Conservation (phyloP, 2,797 vertebrate species). For the Spinus pinus region DNA sequence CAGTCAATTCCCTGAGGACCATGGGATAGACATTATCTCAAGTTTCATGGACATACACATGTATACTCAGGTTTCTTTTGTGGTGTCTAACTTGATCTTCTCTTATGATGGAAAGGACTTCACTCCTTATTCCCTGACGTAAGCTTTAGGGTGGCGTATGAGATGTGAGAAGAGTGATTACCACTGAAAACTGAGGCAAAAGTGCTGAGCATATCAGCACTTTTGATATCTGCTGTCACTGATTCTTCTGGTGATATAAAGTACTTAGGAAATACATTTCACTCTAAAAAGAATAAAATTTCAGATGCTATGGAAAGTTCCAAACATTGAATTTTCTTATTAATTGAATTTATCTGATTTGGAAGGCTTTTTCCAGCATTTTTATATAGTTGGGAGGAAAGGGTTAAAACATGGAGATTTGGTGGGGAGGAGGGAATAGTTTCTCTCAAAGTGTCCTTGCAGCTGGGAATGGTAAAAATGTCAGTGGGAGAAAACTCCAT, state of each 20-base stretch:
- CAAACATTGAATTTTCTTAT: neutral
- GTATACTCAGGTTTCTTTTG: neutral
- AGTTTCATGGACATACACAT: neutral
- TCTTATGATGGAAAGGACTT: neutral
- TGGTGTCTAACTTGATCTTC: neutral
- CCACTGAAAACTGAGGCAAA: neutral
- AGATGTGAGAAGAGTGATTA: rapidly evolving
- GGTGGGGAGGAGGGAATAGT: neutral
- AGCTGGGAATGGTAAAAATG: neutral
- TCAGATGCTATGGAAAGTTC: neutral
- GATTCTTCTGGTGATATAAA: neutral
- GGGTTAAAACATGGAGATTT: neutral
- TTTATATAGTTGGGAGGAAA: neutral
- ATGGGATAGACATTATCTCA: neutral
- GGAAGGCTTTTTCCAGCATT: neutral
- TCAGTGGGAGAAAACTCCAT: neutral
- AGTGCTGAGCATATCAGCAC: neutral
- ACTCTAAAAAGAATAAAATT: neutral
- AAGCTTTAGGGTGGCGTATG: neutral
- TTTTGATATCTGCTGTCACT: neutral
- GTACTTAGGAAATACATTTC: neutral
- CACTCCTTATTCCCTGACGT: neutral
- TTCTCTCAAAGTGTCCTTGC: neutral
- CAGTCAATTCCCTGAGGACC: neutral
- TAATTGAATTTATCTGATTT: neutral